These are phyloP conservation scores for Synanthedon formicaeformis DNA, from an alignment of 2,888 invertebrate genomes.

Conservation along the genomic window DNA sequence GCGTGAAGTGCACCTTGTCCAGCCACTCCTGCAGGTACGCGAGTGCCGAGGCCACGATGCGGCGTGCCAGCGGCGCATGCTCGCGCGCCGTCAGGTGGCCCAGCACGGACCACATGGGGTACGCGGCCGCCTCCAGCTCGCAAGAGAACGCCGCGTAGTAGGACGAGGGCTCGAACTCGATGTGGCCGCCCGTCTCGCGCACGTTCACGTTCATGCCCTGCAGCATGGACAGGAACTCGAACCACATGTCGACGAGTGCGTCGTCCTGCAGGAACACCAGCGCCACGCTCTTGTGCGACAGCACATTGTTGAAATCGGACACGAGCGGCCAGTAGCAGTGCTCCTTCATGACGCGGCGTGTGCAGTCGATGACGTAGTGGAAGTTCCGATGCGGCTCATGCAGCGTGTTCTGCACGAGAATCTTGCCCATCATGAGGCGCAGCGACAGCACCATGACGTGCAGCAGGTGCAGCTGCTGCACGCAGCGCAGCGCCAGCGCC, in stretches of 20 bases:
- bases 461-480: constrained; percentile 87
- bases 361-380: constrained; percentile 94
- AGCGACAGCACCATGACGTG: constrained; percentile 91
- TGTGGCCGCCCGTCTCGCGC: constrained; percentile 89
- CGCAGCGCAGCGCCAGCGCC: constrained; percentile 89
- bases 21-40: constrained; percentile 89
- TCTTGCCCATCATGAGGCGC: constrained; percentile 93
- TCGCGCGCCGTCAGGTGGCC: constrained; percentile 83
- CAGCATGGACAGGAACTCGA: constrained; percentile 92
- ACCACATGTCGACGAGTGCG: constrained; percentile 94
- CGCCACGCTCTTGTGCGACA: constrained; percentile 93
- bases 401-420: constrained; percentile 86
- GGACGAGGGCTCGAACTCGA: constrained; percentile 96
- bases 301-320: constrained; percentile 95
- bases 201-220: constrained; percentile 99
- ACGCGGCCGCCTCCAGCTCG: constrained; percentile 95
- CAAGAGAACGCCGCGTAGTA: constrained; percentile 98
- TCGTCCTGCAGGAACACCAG: constrained; percentile 89
- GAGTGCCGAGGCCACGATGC: constrained; percentile 82
- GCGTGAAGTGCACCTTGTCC: constrained; percentile 81
- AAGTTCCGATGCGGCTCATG: constrained; percentile 85
- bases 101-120: constrained; percentile 97
- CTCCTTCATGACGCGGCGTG: constrained; percentile 92
- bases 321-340: constrained; percentile 99
- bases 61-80: constrained; percentile 80